Evolutionary conservation across 2,888 invertebrate species (phyloP).

Genomic region (Leucoptera coffeella): DNA sequence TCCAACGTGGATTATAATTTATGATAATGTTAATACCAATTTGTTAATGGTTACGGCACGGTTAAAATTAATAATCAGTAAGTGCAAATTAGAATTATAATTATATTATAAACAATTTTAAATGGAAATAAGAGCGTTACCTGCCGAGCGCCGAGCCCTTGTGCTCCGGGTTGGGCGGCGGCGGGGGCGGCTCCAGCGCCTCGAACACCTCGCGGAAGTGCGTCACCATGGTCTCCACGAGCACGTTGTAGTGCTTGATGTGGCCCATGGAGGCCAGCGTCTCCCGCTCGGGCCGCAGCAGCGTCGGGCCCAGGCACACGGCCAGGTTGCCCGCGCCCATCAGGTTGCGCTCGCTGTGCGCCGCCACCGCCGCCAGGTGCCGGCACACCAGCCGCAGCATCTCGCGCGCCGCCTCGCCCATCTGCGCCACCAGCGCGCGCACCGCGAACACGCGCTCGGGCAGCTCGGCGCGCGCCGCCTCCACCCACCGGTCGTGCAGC

Average conservation of each 20-base stretch:
- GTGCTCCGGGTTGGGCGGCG: too few relatives aligned
- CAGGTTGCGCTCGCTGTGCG: conserved; percentile 80
- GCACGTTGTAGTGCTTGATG: conserved; percentile 98
- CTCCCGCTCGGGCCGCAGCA: conserved; percentile 92
- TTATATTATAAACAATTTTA: too few relatives aligned
- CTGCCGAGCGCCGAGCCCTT: conserved; percentile 2
- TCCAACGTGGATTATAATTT: too few relatives aligned
- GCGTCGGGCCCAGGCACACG: conserved; percentile 96
- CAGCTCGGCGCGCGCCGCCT: conserved; percentile 59
- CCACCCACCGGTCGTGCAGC: conserved; percentile 85
- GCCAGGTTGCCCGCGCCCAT: conserved; percentile 98
- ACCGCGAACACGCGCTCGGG: conserved; percentile 85
- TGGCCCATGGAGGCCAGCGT: conserved; percentile 98
- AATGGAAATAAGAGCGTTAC: conserved; percentile 1
- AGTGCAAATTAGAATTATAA: too few relatives aligned
- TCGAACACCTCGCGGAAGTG: conserved; percentile 42
- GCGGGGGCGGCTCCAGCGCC: conserved; percentile 79
- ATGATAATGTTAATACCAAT: too few relatives aligned
- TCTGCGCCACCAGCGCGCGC: conserved; percentile 94
- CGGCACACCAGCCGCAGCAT: conserved; percentile 75
- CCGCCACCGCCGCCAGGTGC: conserved; percentile 90
- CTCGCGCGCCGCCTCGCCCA: conserved; percentile 91
- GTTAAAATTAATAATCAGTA: too few relatives aligned
- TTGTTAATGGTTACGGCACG: too few relatives aligned
- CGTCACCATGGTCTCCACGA: conserved; percentile 93